Evolutionary conservation across 2,888 invertebrate genomes (phyloP).

Genomic region (Patella pellucida): DNA sequence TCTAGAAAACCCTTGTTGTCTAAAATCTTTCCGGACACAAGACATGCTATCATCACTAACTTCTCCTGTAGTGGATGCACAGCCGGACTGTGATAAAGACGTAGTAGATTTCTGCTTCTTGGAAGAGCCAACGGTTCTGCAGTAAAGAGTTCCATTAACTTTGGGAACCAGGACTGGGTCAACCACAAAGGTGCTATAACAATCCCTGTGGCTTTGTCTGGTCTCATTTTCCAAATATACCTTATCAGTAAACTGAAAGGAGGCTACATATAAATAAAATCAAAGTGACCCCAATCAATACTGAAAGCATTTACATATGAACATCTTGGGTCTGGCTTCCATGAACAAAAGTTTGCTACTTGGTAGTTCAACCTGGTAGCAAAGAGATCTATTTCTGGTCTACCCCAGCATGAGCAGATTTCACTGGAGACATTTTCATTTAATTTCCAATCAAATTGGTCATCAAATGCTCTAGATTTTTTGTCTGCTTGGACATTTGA

Average conservation of each 20-base stretch:
- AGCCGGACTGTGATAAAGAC: not conserved
- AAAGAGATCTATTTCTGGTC: slow-evolving; percentile 23
- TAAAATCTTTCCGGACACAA: slow-evolving; percentile 27
- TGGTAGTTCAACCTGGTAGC: slow-evolving; percentile 26
- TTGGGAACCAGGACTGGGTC: slow-evolving; percentile 29
- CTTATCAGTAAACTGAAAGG: slow-evolving; percentile 25
- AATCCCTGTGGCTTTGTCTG: slow-evolving; percentile 26
- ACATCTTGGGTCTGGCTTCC: slow-evolving; percentile 26
- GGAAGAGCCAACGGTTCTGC: slow-evolving; percentile 17
- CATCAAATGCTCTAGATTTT: no score
- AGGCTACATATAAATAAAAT: slow-evolving; percentile 20
- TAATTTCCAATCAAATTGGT: no score
- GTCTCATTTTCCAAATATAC: slow-evolving; percentile 21
- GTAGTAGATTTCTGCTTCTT: not conserved
- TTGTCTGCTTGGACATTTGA: no score
- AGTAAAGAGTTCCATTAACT: slow-evolving; percentile 16
- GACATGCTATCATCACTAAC: slow-evolving; percentile 23
- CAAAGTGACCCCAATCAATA: slow-evolving; percentile 15
- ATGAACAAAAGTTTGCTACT: slow-evolving; percentile 20
- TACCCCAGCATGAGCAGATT: no score
- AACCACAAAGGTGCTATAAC: slow-evolving; percentile 29
- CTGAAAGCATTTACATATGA: slow-evolving; percentile 25
- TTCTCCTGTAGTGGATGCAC: slow-evolving; percentile 17
- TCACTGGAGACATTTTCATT: no score
- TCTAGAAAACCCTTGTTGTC: slow-evolving; percentile 26